Evolutionary conservation across 2,797 vertebrate species (phyloP).

Genomic region (Brotogeris chrysoptera): DNA sequence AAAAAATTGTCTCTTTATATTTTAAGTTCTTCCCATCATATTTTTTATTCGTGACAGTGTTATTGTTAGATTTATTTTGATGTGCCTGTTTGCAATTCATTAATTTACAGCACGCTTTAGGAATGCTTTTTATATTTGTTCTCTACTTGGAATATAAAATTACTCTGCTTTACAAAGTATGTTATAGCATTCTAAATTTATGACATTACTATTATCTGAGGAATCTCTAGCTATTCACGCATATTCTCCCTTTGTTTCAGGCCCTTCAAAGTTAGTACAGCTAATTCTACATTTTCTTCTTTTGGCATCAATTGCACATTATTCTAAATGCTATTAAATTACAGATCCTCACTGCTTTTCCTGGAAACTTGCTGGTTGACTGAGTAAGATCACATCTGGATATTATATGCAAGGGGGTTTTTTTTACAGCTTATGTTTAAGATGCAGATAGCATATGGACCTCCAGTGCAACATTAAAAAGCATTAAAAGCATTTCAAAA

Average conservation of each 20-base stretch:
- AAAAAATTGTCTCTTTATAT: not conserved
- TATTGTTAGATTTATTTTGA: conserved; percentile 63
- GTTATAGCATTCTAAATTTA: conserved; percentile 59
- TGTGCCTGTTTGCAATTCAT: conserved; percentile 53
- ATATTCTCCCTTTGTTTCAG: conserved; percentile 55
- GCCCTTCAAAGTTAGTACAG: conserved; percentile 32
- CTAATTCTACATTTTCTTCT: conserved; percentile 51
- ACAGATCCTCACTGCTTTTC: conserved; percentile 36
- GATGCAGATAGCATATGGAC: not conserved
- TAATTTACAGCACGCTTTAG: conserved; percentile 36
- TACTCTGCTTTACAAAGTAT: conserved; percentile 15
- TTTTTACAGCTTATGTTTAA: conserved; percentile 5
- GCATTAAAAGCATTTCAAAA: not conserved
- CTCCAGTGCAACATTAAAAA: not conserved
- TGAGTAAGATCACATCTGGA: conserved; percentile 18
- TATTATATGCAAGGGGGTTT: not conserved
- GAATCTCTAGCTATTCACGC: conserved; percentile 45
- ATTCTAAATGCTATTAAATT: conserved; percentile 37
- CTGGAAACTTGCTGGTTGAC: conserved; percentile 44
- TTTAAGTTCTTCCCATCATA: conserved; percentile 24
- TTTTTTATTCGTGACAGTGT: conserved; percentile 46
- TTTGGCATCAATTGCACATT: conserved; percentile 32
- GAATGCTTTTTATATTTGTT: conserved; percentile 46
- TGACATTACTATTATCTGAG: conserved; percentile 54
- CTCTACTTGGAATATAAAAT: conserved; percentile 56